Base-by-base conservation (phyloP, 2,797 vertebrate species). In the Melanotaenia trifasciata region DNA sequence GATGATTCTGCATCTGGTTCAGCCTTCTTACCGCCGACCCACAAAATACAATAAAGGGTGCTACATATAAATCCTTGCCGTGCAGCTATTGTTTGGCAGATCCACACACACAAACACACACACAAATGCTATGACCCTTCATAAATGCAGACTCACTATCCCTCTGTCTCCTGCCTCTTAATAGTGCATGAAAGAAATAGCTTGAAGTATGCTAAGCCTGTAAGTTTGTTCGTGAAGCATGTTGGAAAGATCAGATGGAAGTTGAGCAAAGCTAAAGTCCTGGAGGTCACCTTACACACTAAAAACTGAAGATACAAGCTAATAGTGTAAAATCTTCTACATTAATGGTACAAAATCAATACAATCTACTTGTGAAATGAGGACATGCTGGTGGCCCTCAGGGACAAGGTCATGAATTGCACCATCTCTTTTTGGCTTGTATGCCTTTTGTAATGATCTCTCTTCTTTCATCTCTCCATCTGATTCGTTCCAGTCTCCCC, bases 1-100 rank as follows among this genome's bases (percentile, higher is more conserved):
- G 89, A 94, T 92, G 92, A 93, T 93, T 94, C 93, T 94, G 93
- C 92, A 93, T 94, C 92, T 94, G 92, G 92, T 94, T 94, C 92
- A 94, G 92, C 92, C 93, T 94, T 94, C 93, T 90, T 93, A 91
- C 86, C 90, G 84, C 89, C 90, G 87, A 89, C 92, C 93, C 93
- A 81, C 84, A 40, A 92, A 93, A 89, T 92, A 92, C 89, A 94
- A 94, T 94, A 94, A 94, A 94, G 93, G 93, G 93, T 94, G 92
- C 93, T 94, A 92, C 78, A 62, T 89, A 58, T 85, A 91, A 81
- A 61, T 59, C 36, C 30, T 70, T 58, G 47, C 51, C 0, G 53
- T 81, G 71, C 51, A 76, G 57, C 81, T 69, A 20, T 61, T 90
- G 47, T 87, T 72, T 87, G 64, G 73, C 67, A 63, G 28, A 65